A percentile compares a stretch with the other conserved stretches of the same genome.
phyloP scores from a whole-genome alignment of 2,113 vertebrate species.

The Crotalus viridis region DNA sequence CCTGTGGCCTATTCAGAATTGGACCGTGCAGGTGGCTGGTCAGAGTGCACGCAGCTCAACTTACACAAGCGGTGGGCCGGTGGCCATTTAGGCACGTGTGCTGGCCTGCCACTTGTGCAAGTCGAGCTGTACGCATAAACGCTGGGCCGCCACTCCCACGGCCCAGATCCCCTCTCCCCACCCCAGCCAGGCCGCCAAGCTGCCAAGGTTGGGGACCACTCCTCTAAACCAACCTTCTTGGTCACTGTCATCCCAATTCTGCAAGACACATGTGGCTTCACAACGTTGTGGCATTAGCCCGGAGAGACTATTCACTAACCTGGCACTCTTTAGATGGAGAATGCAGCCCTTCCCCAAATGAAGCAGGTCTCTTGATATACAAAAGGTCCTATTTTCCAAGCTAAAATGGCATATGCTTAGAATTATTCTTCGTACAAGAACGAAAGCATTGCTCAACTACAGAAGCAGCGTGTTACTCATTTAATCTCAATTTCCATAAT shows the following conservation, averaged over 20 bases:
- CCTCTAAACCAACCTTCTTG: not conserved
- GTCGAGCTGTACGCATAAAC: no score
- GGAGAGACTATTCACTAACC: not conserved
- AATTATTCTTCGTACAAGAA: not conserved
- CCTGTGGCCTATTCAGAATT: not conserved
- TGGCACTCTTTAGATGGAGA: no score
- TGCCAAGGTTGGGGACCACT: not conserved
- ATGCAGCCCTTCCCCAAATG: not conserved
- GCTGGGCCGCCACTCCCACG: not conserved
- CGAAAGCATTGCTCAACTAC: not conserved
- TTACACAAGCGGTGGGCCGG: not conserved
- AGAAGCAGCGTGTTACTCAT: not conserved
- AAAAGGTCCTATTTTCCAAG: not conserved
- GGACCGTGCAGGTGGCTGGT: no score
- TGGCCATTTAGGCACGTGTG: not conserved
- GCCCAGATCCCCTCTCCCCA: not conserved
- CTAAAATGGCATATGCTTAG: not conserved
- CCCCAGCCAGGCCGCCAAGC: not conserved
- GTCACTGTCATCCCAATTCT: not conserved
- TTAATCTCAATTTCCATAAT: not conserved
- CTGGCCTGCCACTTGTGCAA: not conserved
- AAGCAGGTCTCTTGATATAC: not conserved
- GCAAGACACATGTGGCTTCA: not conserved
- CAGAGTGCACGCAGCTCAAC: not conserved
- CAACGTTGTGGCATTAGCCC: not conserved